Evolutionary conservation across 2,888 invertebrate genomes (phyloP), one percentile per base, ranked within the genome.

Genomic region (Parnassius mnemosyne): DNA sequence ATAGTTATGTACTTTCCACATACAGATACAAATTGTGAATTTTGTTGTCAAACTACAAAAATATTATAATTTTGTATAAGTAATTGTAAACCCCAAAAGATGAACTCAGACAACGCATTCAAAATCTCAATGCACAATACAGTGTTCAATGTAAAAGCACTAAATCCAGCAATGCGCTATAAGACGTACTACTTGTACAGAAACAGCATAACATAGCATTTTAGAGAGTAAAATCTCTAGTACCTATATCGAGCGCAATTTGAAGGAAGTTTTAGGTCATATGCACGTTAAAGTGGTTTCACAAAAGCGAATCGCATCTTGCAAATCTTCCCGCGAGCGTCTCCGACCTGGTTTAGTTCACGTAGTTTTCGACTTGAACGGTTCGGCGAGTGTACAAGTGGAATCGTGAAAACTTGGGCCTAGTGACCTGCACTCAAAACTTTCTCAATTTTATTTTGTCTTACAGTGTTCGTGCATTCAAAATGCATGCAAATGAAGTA

Each of bases 341-440:
- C 72, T 71, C 60, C 77, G 85, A 81, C 86, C 84, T 72, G 81
- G 86, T 85, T 87, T 72, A 74, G 71, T 78, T 84, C 81, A 80
- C 79, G 80, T 80, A 63, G 53, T 47, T 58, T 53, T 34, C 7
- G 9, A 69, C 65, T 68, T 71, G 68, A 66, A 67, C 64, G 66
- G 71, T 71, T 75, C 72, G 64, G 70, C 68, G 73, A 73, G 76
- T 43, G 16, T 57, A n/a, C 61, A 43, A 13, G 44, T 16, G 20
- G 56, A 13, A 46, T 44, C 62, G 62, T 62, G 62, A 50, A 58
- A 57, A 53, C 53, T 49, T 62, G 41, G 53, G 34, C 50, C 54
- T 57, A 58, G 57, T 60, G 61, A 63, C 65, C 63, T 58, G 63
- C 49, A 63, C 50, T 58, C 43, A 44, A 50, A 63, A 60, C 65